Evolutionary conservation across 2,113 vertebrate genomes (phyloP).

Genomic region (Desmodus rotundus): DNA sequence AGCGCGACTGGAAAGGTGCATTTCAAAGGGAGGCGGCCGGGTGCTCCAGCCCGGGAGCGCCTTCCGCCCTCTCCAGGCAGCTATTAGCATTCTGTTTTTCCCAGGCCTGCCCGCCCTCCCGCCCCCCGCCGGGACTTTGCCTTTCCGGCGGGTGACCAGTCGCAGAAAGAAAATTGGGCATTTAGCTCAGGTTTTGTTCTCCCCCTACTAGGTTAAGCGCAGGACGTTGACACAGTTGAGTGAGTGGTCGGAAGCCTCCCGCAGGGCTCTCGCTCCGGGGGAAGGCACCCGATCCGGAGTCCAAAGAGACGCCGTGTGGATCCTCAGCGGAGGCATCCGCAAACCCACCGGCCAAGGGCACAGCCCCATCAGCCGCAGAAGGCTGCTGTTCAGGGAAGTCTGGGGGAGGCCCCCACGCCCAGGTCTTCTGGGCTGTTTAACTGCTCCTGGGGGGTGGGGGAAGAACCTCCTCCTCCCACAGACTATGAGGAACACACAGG

Average conservation of each 20-base stretch:
- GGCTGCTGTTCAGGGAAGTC: neutral
- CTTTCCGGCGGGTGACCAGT: neutral
- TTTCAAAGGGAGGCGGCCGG: conserved; percentile 57
- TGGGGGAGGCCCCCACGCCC: neutral
- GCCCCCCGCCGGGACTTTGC: conserved; percentile 27
- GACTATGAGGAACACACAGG: neutral
- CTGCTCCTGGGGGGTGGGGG: neutral
- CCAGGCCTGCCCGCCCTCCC: neutral
- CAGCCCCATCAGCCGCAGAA: no score
- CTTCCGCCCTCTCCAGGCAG: conserved; percentile 53
- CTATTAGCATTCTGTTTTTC: conserved; percentile 75
- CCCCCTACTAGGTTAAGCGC: neutral
- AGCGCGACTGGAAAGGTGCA: neutral
- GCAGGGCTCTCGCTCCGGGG: neutral
- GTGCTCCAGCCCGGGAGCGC: neutral
- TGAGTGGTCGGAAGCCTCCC: neutral
- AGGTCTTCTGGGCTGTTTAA: neutral
- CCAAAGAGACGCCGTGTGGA: neutral
- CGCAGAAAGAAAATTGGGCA: conserved; percentile 25
- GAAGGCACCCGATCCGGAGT: neutral
- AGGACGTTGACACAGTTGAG: neutral
- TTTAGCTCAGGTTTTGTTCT: conserved; percentile 37
- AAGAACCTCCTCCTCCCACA: neutral
- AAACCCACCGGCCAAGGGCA: neutral
- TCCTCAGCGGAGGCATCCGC: neutral